phyloP scores from a whole-genome alignment of 2,888 invertebrate species.

The Drosophila hawaiiensis region DNA sequence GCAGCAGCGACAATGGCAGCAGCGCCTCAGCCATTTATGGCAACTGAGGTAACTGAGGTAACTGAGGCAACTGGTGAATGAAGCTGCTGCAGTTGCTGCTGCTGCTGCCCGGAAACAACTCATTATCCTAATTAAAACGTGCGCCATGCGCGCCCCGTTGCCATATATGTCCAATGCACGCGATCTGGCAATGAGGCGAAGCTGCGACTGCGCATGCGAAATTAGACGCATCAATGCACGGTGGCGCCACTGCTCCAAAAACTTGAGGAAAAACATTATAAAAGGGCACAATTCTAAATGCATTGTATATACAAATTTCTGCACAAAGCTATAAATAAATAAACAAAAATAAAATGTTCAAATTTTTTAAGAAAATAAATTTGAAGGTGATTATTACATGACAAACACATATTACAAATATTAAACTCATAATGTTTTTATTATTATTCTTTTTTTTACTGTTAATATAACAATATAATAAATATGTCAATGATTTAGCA shows the following conservation, averaged over 20 bases:
- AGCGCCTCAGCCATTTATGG: constrained; percentile 63
- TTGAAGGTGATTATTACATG: not conserved
- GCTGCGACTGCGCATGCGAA: constrained; percentile 67
- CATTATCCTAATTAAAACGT: constrained; percentile 85
- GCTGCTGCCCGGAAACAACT: constrained; percentile 82
- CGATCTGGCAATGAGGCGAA: constrained; percentile 81
- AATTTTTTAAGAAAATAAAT: not conserved
- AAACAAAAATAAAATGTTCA: not conserved
- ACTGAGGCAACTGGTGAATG: constrained; percentile 43
- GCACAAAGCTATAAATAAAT: not conserved
- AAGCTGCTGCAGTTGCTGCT: constrained; percentile 45
- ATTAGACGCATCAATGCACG: constrained; percentile 50
- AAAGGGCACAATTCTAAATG: not conserved
- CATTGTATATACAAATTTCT: not conserved
- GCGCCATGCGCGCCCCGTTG: constrained; percentile 79
- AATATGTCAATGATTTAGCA: not conserved
- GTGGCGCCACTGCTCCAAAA: not conserved
- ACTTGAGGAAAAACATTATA: not conserved
- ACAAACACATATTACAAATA: not conserved
- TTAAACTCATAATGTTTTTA: not conserved
- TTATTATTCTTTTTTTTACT: not conserved
- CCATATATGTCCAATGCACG: constrained; percentile 83
- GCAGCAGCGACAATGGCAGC: constrained; percentile 11
- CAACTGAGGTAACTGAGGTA: constrained; percentile 34
- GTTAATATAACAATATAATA: not conserved